Evolutionary conservation across 1,140 invertebrate genomes (phyloP).

Genomic region (Ephestia elutella): DNA sequence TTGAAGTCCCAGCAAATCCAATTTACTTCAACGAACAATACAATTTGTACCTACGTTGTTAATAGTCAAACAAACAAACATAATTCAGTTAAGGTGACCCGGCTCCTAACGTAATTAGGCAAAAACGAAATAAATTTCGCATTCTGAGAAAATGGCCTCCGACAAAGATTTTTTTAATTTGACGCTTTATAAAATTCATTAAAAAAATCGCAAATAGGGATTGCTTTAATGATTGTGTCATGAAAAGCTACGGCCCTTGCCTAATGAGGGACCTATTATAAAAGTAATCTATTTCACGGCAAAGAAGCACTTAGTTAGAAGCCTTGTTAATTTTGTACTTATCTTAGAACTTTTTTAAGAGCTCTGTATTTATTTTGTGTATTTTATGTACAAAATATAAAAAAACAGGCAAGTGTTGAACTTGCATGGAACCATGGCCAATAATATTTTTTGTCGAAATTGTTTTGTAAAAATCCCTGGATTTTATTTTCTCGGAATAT

Average conservation of each 20-base stretch:
- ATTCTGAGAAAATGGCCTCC: slow-evolving; percentile 23
- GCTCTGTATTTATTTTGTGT: no score
- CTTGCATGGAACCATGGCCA: no score
- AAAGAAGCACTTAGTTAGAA: slow-evolving; percentile 21
- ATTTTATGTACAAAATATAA: no score
- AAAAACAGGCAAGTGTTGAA: no score
- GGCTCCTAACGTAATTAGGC: slow-evolving; percentile 38
- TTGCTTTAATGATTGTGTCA: slow-evolving; percentile 36
- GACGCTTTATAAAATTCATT: slow-evolving; percentile 34
- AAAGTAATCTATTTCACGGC: slow-evolving; percentile 38
- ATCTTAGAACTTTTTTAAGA: background rate
- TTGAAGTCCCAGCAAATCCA: slow-evolving; percentile 7
- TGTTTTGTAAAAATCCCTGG: no score
- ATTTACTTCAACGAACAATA: slow-evolving; percentile 11
- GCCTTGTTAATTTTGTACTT: background rate
- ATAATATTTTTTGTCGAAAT: no score
- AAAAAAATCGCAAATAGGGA: slow-evolving; percentile 35
- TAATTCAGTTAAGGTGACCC: slow-evolving; percentile 40
- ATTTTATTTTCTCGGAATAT: no score
- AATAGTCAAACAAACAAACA: slow-evolving; percentile 35
- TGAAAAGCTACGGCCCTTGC: slow-evolving; percentile 36
- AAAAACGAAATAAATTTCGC: slow-evolving; percentile 39
- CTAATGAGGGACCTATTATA: slow-evolving; percentile 44
- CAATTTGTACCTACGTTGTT: slow-evolving; percentile 12
- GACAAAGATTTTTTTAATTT: slow-evolving; percentile 34